A percentile compares a stretch with the other conserved stretches of the same genome.
Conservation (phyloP, 2,113 vertebrate genomes). For the Anhinga anhinga region DNA sequence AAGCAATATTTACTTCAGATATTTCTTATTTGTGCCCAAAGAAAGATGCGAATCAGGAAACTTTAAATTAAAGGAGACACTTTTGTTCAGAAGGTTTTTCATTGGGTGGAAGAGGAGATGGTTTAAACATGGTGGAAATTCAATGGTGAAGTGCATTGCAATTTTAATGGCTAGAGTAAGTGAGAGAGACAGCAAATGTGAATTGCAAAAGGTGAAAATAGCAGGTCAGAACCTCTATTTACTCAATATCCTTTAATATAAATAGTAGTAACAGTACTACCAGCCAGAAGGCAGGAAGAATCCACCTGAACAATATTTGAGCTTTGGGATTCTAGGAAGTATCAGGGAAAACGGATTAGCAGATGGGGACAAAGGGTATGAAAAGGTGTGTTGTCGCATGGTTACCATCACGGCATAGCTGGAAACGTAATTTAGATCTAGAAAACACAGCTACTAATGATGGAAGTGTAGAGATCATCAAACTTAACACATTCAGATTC, state of each 20-base stretch:
- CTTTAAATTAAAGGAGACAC: not conserved
- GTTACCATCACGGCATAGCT: not conserved
- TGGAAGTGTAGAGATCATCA: not conserved
- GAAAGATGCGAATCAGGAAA: not conserved
- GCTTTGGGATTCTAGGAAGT: not conserved
- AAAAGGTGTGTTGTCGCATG: not conserved
- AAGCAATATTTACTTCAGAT: not conserved
- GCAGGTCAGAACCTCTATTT: not conserved
- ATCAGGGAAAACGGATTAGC: not conserved
- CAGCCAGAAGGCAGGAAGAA: not conserved
- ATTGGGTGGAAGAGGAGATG: not conserved
- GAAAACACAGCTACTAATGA: not conserved
- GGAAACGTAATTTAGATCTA: not conserved
- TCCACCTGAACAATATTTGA: not conserved
- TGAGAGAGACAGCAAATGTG: fast-evolving
- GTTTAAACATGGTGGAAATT: not conserved
- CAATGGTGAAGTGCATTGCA: not conserved
- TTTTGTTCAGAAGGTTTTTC: not conserved
- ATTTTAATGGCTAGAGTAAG: not conserved
- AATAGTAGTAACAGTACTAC: not conserved
- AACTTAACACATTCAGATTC: not conserved
- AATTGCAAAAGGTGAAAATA: not conserved
- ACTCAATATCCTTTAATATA: not conserved
- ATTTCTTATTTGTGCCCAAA: not conserved
- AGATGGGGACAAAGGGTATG: not conserved